These are phyloP conservation scores for Turritopsis dohrnii DNA, from an alignment of 30 jellyfish, hydroid and myxozoan species.

Conservation along the genomic window DNA sequence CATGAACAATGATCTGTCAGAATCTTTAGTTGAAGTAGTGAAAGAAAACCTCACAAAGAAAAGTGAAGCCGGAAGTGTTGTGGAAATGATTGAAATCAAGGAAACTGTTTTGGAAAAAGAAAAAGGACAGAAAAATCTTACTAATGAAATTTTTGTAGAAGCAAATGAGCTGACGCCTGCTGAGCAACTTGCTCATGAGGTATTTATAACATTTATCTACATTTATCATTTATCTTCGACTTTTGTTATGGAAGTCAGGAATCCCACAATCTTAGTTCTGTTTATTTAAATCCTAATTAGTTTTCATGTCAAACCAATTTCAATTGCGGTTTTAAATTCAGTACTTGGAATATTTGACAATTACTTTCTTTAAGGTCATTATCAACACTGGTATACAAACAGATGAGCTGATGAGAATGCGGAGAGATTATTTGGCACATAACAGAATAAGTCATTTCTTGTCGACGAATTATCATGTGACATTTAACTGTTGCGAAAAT, in stretches of 20 bases:
- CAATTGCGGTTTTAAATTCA: no score
- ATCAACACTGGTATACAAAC: constrained; percentile 36
- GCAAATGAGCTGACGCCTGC: constrained; percentile 34
- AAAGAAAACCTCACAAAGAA: constrained; percentile 1
- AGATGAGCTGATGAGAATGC: constrained; percentile 39
- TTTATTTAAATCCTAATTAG: no score
- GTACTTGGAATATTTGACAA: no score
- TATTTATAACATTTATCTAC: neutral
- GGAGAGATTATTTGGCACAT: constrained; percentile 62
- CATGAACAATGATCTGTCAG: constrained; percentile 22
- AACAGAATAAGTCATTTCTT: constrained; percentile 64
- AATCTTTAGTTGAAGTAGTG: constrained; percentile 14
- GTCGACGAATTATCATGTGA: constrained; percentile 65
- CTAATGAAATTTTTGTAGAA: neutral
- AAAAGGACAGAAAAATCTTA: neutral
- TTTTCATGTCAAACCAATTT: no score
- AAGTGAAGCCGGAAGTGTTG: neutral
- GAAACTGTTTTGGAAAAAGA: constrained; percentile 2
- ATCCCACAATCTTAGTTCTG: no score
- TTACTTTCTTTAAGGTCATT: constrained; percentile 38
- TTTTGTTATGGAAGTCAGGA: no score
- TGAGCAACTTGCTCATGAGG: constrained; percentile 44
- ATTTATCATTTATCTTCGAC: no score
- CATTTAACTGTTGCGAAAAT: constrained; percentile 50
- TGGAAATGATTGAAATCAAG: neutral